Evolutionary conservation across 2,888 invertebrate species (phyloP), one percentile per base, ranked within the genome.

Genomic region (Seira sanloemensis): DNA sequence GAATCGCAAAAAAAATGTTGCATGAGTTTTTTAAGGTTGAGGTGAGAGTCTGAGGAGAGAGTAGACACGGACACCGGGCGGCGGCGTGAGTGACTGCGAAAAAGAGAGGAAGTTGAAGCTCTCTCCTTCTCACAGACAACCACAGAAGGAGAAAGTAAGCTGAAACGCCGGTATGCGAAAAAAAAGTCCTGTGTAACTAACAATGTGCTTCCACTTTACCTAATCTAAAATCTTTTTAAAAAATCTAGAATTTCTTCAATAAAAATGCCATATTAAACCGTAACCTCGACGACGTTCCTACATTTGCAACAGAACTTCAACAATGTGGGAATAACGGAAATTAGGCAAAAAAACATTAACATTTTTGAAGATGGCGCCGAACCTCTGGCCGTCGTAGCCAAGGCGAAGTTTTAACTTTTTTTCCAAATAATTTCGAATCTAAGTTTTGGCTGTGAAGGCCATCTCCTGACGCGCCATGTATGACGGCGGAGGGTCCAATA

Each of bases 381-480:
- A 7, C 12, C 37, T 37, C 4, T 7, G 4, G 37, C 37, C 37
- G 12, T 37, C 37, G 37, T 37, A 37, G 37, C 37, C 4, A 7
- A 7, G 12, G 12, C 4, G 12, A 37, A 37, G 12, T 37, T 37
- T 37, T 37, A 12, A 37, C 4, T 7, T 12, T 7, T 4, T 37
- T 37, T 12, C 4, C 5, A 37, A 37, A 37, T 37, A 37, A 37
- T 7, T 37, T 37, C 37, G 37, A 4, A 12, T 37, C 12, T 37
- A 37, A 12, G 5, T 37, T 37, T 37, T 7, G 37, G 12, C 37
- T 37, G 37, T 7, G 37, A 4, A 37, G 50, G 21, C 50, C 37
- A 68, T 58, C 69, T 58, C 72, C 77, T 67, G 25, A 68, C 86
- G 88, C 88, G 89, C 89, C 19, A 86, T 89, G 86, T 87, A 86